phyloP scores from a whole-genome alignment of 2,888 invertebrate species.

The Callyntrura guangdongensis region DNA sequence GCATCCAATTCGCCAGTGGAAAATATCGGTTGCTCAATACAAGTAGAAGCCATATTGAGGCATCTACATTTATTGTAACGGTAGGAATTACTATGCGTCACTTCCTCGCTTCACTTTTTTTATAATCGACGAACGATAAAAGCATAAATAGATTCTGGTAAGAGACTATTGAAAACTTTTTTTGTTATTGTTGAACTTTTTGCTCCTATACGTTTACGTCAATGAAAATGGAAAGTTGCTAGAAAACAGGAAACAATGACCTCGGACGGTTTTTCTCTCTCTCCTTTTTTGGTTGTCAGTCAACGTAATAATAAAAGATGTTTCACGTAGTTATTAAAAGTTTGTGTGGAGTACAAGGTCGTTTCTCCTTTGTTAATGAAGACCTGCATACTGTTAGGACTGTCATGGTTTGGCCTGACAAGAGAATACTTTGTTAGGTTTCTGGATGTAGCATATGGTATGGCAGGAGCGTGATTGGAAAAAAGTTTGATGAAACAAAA shows the following conservation, averaged over 20 bases:
- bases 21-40: not conserved
- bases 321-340: not conserved
- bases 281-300: not conserved
- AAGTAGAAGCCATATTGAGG: not conserved
- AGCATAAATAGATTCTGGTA: constrained; percentile 1
- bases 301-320: not conserved
- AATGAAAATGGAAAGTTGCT: constrained; percentile 26
- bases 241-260: constrained; percentile 43
- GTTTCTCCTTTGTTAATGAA: not conserved
- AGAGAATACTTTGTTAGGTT: too few relatives aligned
- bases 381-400: too few relatives aligned
- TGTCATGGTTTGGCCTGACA: too few relatives aligned
- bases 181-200: constrained; percentile 26
- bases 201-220: not conserved
- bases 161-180: constrained; percentile 31
- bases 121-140: not conserved
- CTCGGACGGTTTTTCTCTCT: not conserved
- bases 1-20: not conserved
- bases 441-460: too few relatives aligned
- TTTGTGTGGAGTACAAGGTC: not conserved
- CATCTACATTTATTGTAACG: not conserved
- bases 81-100: not conserved
- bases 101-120: not conserved
- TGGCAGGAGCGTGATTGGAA: too few relatives aligned
- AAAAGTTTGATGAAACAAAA: too few relatives aligned